These are phyloP conservation scores for Sebastes umbrosus DNA, from an alignment of 2,797 vertebrate species.

Conservation along the genomic window DNA sequence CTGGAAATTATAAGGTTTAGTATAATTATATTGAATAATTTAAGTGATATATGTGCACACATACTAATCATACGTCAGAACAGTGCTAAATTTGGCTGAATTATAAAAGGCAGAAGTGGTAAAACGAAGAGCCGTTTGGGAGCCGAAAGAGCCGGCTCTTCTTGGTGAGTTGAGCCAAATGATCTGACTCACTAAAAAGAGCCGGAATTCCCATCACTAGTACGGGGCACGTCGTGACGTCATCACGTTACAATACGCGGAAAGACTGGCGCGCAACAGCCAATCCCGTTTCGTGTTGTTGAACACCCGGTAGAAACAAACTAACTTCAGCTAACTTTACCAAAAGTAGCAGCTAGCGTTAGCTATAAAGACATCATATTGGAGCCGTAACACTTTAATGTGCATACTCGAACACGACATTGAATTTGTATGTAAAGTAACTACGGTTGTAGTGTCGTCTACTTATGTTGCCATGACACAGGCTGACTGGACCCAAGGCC, in stretches of 20 bases:
- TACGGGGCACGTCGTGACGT: neutral
- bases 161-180: no score
- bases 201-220: no score
- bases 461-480: neutral
- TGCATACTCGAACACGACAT: neutral
- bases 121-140: no score
- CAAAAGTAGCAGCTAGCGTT: neutral
- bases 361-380: neutral
- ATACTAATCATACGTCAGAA: no score
- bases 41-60: no score
- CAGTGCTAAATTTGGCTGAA: no score
- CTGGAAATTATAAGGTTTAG: no score
- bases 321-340: neutral
- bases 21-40: no score
- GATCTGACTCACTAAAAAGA: no score
- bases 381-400: neutral
- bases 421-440: neutral
- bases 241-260: neutral
- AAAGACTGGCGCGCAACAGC: conserved; percentile 10
- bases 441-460: neutral
- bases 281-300: conserved; percentile 37
- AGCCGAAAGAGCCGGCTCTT: no score
- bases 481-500: neutral
- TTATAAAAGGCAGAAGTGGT: no score
- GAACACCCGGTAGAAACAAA: conserved; percentile 55